phyloP scores from a whole-genome alignment of 1,140 invertebrate genomes.

The Pseudachorutes palmiensis region DNA sequence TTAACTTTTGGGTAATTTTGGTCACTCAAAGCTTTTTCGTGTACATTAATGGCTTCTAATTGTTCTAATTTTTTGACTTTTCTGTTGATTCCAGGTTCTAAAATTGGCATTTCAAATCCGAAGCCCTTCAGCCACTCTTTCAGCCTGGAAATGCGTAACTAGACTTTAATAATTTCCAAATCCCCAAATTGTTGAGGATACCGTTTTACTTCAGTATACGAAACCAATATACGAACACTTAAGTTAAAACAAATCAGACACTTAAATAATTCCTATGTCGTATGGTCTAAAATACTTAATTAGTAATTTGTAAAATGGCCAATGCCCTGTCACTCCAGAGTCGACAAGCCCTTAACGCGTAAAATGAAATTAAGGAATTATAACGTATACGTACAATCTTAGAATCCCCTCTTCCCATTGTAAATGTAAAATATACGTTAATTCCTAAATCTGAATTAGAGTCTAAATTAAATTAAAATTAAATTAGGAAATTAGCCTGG shows the following conservation, averaged over 20 bases:
- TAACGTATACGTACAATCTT: too few relatives aligned
- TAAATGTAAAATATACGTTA: too few relatives aligned
- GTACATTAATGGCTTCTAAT: too few relatives aligned
- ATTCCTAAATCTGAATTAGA: too few relatives aligned
- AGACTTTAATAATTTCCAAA: background rate
- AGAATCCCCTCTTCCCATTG: too few relatives aligned
- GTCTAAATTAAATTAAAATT: too few relatives aligned
- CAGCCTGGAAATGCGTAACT: background rate
- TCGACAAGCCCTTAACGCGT: too few relatives aligned
- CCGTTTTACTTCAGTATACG: constrained; percentile 12
- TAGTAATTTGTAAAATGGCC: too few relatives aligned
- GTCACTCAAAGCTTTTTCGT: too few relatives aligned
- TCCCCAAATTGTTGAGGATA: background rate
- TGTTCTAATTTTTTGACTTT: background rate
- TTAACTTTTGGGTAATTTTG: background rate
- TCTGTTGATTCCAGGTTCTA: background rate
- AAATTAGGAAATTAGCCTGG: too few relatives aligned
- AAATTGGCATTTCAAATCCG: background rate
- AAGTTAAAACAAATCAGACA: background rate
- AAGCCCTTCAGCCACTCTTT: background rate
- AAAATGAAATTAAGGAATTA: too few relatives aligned
- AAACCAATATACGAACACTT: constrained; percentile 11
- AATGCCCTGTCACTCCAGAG: too few relatives aligned
- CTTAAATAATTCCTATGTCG: background rate
- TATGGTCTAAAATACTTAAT: background rate